Evolutionary conservation across 1,140 invertebrate species (phyloP).

Genomic region (Eumeta japonica): DNA sequence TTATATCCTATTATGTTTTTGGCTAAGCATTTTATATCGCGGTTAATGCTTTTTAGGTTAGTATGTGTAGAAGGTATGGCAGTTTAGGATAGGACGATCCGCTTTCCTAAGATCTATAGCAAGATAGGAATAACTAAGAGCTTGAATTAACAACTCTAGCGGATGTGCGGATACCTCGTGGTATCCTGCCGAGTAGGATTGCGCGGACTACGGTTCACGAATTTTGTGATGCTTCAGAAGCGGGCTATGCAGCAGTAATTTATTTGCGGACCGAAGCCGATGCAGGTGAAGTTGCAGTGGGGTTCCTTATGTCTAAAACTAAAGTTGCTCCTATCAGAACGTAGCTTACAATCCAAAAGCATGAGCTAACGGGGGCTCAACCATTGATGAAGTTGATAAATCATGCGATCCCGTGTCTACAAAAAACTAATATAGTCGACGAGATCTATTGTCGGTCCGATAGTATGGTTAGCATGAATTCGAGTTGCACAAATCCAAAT

Average conservation of each 20-base stretch:
- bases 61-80: too few species aligned
- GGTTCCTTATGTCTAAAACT: not conserved
- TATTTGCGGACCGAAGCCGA: not conserved
- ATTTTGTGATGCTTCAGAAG: not conserved
- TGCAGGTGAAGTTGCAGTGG: too few species aligned
- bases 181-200: not conserved
- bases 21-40: not conserved
- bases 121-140: not conserved
- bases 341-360: too few species aligned
- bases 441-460: not conserved
- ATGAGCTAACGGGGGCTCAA: too few species aligned
- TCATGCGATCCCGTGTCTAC: too few species aligned
- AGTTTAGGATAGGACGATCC: not conserved
- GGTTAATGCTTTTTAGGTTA: too few species aligned
- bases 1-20: not conserved
- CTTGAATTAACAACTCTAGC: not conserved
- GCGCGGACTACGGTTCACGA: not conserved
- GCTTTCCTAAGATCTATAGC: not conserved
- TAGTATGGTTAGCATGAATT: too few species aligned
- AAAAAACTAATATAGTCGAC: not conserved
- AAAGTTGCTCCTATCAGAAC: not conserved
- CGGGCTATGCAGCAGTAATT: not conserved
- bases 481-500: too few species aligned
- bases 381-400: too few species aligned
- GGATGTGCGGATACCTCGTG: not conserved